Percentiles rank a stretch among this genome's conserved stretches.
phyloP scores from a whole-genome alignment of 2,888 invertebrate species.

The Spisula solida region DNA sequence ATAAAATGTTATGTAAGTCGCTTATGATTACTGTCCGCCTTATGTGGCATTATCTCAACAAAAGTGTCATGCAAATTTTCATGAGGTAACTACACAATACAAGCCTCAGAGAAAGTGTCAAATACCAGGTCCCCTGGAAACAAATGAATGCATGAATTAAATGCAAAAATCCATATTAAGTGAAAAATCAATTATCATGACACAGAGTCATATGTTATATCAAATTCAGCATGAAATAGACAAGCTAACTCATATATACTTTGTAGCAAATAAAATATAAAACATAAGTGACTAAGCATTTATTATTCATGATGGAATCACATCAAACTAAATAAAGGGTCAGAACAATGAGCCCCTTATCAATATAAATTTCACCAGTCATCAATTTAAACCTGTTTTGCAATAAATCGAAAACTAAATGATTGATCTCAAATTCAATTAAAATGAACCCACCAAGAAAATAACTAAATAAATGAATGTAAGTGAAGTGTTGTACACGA shows the following conservation, averaged over 20 bases:
- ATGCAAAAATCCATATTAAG: background rate
- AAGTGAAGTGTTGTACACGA: background rate
- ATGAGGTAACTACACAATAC: background rate
- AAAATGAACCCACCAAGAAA: background rate
- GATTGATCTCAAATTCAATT: background rate
- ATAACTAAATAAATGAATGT: background rate
- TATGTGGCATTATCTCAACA: background rate
- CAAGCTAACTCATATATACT: background rate
- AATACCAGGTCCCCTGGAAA: background rate
- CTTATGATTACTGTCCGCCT: background rate
- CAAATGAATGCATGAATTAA: background rate
- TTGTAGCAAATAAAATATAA: background rate
- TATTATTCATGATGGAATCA: background rate
- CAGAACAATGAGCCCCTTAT: background rate
- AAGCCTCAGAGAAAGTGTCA: constrained; percentile 10
- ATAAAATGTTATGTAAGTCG: background rate
- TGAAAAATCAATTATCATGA: background rate
- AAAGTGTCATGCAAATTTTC: background rate
- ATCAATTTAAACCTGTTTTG: background rate
- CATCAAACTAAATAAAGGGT: background rate
- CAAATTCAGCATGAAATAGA: background rate
- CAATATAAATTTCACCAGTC: background rate
- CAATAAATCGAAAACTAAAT: background rate
- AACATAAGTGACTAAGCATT: background rate
- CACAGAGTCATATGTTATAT: background rate